Base-by-base conservation (phyloP, 2,113 vertebrate species). In the Coracopsis vasa region DNA sequence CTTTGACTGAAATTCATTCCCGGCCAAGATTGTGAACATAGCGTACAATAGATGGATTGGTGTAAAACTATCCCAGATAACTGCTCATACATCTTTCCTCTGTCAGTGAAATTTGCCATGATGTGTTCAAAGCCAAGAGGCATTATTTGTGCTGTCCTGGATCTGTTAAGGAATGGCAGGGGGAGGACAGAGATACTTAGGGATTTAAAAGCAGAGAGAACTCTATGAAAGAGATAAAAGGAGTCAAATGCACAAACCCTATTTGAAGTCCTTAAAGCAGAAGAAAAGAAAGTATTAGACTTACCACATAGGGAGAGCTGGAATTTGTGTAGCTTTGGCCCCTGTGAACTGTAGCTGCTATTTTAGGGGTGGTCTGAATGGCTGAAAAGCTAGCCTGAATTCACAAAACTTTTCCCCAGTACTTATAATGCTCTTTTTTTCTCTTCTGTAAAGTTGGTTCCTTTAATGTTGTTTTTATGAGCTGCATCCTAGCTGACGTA, bases 101-200 rank as follows among this genome's bases (percentile, higher is more conserved):
- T 96, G 96, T 96, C 95, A 96, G 41, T 93, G 91, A 97, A 97
- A 97, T 96, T 96, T 97, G 86, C 96, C 96, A 95, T 94, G 96
- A 97, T 96, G 80, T 96, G 92, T 92, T 97, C 96, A 97, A 97
- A 97, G 96, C 94, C 96, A 97, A 80, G 86, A 96, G 94, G 95
- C 95, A 97, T 97, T 97, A 96, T 97, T 97, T 97, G 96, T 97
- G 96, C 96, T 97, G 96, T 97, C 96, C 95, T 95, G 91, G 96
- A 94, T 97, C 95, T 96, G 96, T 97, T 97, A 97, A 97, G 96
- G 94, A 95, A 97, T 96, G 96, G 96, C 95, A 97, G 95, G 78
- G 95, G 78, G 95, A 97, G 92, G 96, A 96, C 94, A 94, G 96
- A 97, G 95, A 95, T 97, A 95, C 96, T 97, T 94, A 96, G 73